phyloP scores from a whole-genome alignment of 2,113 vertebrate species.

The Corythornis vintsioides region DNA sequence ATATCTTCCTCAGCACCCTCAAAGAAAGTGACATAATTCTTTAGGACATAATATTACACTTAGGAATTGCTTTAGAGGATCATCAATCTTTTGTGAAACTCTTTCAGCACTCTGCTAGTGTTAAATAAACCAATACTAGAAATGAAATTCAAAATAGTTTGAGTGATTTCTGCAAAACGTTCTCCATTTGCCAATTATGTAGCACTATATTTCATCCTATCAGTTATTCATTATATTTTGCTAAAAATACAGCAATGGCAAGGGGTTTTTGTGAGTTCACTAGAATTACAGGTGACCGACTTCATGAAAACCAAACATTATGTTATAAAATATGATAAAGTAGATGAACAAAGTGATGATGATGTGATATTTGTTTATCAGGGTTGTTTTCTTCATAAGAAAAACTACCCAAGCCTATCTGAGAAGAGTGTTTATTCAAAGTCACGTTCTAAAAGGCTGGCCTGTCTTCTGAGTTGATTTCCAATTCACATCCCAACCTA shows the following conservation, averaged over 20 bases:
- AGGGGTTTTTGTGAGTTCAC: conserved; percentile 64
- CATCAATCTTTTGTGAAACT: conserved; percentile 76
- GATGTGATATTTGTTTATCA: conserved; percentile 27
- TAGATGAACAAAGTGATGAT: conserved; percentile 39
- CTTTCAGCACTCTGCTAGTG: conserved; percentile 64
- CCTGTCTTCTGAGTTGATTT: background rate
- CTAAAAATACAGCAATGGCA: conserved; percentile 72
- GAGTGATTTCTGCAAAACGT: conserved; percentile 78
- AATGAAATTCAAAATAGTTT: conserved; percentile 80
- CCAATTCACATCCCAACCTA: background rate
- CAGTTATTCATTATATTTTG: conserved; percentile 75
- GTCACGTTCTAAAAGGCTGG: rapidly evolving
- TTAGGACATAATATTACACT: conserved; percentile 79
- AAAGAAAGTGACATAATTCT: conserved; percentile 79
- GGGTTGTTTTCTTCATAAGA: background rate
- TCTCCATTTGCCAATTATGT: conserved; percentile 79
- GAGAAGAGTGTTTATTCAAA: background rate
- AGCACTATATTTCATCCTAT: conserved; percentile 71
- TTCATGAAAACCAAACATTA: conserved; percentile 35
- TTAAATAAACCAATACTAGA: conserved; percentile 82
- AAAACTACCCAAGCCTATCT: background rate
- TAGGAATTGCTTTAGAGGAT: conserved; percentile 74
- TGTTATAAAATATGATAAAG: conserved; percentile 35
- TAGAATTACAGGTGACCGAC: conserved; percentile 61
- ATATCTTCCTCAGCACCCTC: conserved; percentile 74